phyloP scores from a whole-genome alignment of 2,888 invertebrate genomes.

The Zonitis immaculata region DNA sequence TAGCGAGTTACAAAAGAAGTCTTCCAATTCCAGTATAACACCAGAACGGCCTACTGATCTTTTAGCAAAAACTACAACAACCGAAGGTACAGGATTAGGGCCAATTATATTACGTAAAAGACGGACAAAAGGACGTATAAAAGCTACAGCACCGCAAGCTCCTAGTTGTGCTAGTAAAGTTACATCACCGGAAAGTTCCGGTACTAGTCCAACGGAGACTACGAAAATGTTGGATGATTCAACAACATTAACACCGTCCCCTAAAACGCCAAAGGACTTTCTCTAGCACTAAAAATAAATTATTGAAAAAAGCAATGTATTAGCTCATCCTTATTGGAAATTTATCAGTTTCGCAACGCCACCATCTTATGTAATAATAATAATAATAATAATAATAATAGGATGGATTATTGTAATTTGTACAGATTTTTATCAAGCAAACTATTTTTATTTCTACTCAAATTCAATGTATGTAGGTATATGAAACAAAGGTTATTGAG shows the following conservation, averaged over 20 bases:
- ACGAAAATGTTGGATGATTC: slow-evolving; percentile 51
- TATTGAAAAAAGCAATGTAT: too few species aligned
- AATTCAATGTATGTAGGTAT: too few species aligned
- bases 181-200: slow-evolving; percentile 46
- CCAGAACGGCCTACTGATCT: slow-evolving; percentile 44
- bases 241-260: slow-evolving; percentile 43
- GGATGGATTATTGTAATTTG: too few species aligned
- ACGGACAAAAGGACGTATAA: slow-evolving; percentile 46
- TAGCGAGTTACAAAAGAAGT: slow-evolving; percentile 31
- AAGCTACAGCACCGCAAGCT: slow-evolving; percentile 44
- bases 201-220: slow-evolving; percentile 54
- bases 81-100: slow-evolving; percentile 44
- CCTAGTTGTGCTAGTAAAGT: slow-evolving; percentile 40
- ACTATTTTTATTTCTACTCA: too few species aligned
- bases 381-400: too few species aligned
- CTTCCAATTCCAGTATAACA: slow-evolving; percentile 33
- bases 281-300: slow-evolving; percentile 42
- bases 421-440: too few species aligned
- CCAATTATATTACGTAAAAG: slow-evolving; percentile 47
- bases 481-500: too few species aligned
- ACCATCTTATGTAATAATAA: too few species aligned
- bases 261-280: slow-evolving; percentile 49
- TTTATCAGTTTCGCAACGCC: slow-evolving; percentile 4
- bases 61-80: slow-evolving; percentile 29
- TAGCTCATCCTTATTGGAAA: slow-evolving; percentile 7